phyloP scores from a whole-genome alignment of 2,113 vertebrate genomes.

The Petaurus breviceps region DNA sequence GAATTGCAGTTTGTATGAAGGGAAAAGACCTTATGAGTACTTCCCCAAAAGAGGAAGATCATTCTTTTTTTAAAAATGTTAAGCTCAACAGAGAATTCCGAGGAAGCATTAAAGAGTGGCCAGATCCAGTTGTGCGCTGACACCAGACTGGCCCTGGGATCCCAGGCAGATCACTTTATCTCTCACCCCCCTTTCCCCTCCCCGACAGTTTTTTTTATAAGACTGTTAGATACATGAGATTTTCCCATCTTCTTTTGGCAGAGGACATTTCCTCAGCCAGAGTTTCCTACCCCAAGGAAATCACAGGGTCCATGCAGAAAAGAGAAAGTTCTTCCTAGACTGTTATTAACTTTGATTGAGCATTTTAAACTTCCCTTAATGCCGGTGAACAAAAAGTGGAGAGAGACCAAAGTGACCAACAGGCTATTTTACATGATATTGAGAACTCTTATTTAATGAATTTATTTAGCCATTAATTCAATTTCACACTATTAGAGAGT shows the following conservation, averaged over 20 bases:
- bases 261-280: too few species aligned
- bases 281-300: neutral
- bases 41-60: neutral
- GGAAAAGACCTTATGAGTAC: neutral
- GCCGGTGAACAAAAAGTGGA: neutral
- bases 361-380: neutral
- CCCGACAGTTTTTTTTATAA: neutral
- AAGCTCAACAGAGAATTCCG: neutral
- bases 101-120: neutral
- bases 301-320: neutral
- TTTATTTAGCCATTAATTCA: neutral
- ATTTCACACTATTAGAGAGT: neutral
- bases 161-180: neutral
- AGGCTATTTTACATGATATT: neutral
- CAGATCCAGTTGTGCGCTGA: neutral
- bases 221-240: neutral
- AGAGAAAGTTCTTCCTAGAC: neutral
- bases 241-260: neutral
- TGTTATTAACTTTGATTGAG: neutral
- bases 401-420: slow-evolving; percentile 14
- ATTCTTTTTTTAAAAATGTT: neutral
- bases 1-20: neutral
- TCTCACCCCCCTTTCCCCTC: neutral
- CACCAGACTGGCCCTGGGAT: neutral
- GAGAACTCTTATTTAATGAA: neutral